Percentiles rank a stretch among this genome's conserved stretches.
Evolutionary conservation across 2,888 invertebrate genomes (phyloP).

Genomic region (Dryobota labecula): DNA sequence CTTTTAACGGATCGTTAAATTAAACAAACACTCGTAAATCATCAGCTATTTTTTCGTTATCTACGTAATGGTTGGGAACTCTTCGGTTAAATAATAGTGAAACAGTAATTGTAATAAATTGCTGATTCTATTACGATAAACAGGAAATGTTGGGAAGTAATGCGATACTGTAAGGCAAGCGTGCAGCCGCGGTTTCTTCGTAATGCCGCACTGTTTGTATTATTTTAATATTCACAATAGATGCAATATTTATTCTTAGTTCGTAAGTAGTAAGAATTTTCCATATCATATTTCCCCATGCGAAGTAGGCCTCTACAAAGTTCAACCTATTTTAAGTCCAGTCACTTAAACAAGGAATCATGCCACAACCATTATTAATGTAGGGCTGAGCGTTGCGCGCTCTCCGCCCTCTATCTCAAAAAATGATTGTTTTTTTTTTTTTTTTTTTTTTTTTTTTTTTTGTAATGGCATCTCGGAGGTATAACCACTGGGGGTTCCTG

Average conservation of each 20-base stretch:
- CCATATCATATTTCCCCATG: background rate
- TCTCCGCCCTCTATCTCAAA: too few relatives aligned
- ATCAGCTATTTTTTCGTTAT: constrained; percentile 11
- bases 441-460: too few relatives aligned
- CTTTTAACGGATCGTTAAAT: constrained; percentile 21
- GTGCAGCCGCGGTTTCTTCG: constrained; percentile 69
- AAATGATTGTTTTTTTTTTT: too few relatives aligned
- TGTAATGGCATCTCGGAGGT: too few relatives aligned
- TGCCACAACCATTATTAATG: too few relatives aligned
- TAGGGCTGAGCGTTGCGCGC: too few relatives aligned
- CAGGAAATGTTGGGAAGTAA: constrained; percentile 77
- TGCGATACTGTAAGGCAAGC: constrained; percentile 72
- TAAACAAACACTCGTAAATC: constrained; percentile 28
- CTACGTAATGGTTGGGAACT: constrained; percentile 42
- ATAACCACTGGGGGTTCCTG: too few relatives aligned
- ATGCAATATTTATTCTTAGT: constrained; percentile 13
- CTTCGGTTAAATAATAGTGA: constrained; percentile 51
- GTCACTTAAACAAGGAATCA: too few relatives aligned
- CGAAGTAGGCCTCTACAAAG: background rate
- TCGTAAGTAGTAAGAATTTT: background rate
- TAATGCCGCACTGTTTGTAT: constrained; percentile 38
- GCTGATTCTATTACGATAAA: constrained; percentile 56
- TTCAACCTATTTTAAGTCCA: background rate
- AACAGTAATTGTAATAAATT: constrained; percentile 43
- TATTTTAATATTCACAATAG: constrained; percentile 36